phyloP scores from a whole-genome alignment of 2,888 invertebrate species.

The Sycophila texana region DNA sequence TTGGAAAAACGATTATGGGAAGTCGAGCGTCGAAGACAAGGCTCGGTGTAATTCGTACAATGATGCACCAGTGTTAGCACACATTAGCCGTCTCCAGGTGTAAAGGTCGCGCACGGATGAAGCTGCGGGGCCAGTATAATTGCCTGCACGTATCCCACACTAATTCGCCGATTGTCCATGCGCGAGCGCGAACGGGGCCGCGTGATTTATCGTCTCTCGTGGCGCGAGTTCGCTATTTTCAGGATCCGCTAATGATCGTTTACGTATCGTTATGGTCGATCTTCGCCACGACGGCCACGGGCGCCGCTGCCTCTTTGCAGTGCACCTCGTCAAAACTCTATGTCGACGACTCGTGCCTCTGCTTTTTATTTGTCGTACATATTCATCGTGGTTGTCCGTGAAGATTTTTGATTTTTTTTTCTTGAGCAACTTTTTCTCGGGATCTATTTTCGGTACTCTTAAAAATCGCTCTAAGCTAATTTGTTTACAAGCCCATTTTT shows the following conservation, averaged over 20 bases:
- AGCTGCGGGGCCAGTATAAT: conserved; percentile 11
- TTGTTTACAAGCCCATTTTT: too few relatives aligned
- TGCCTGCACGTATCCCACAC: conserved; percentile 40
- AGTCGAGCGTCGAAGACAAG: not conserved
- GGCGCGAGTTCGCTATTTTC: conserved; percentile 54
- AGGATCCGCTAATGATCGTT: conserved; percentile 62
- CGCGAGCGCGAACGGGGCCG: conserved; percentile 6
- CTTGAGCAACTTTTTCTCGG: not conserved
- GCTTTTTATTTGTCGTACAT: not conserved
- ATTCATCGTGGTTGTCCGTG: too few relatives aligned
- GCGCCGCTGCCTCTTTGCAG: not conserved
- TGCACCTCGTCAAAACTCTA: not conserved
- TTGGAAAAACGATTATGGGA: too few relatives aligned
- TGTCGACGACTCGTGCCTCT: not conserved
- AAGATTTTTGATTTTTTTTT: too few relatives aligned
- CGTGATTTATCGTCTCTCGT: conserved; percentile 63
- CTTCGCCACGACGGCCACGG: not conserved
- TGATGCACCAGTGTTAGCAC: not conserved
- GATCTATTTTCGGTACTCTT: not conserved
- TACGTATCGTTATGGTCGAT: conserved; percentile 61
- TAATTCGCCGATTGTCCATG: conserved; percentile 37
- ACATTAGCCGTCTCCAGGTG: not conserved
- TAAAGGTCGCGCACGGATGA: conserved; percentile 38
- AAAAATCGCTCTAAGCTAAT: too few relatives aligned
- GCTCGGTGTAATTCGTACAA: not conserved